phyloP scores from a whole-genome alignment of 30 jellyfish, hydroid and myxozoan species.

The Aurelia coerulea region DNA sequence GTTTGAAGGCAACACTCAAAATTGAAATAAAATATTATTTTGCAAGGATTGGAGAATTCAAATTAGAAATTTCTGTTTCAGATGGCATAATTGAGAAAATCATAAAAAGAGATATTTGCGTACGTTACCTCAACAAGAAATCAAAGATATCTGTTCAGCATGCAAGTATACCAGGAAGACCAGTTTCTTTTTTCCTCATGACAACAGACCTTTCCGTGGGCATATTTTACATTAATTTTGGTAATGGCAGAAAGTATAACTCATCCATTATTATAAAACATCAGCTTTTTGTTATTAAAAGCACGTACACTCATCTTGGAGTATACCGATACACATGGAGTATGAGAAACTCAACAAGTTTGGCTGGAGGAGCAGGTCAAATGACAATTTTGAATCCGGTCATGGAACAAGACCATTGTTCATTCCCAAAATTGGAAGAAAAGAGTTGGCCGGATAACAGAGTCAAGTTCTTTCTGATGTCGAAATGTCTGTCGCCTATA shows the following conservation, averaged over 20 bases:
- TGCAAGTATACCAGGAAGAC: neutral
- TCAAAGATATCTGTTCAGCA: neutral
- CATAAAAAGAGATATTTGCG: neutral
- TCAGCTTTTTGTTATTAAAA: neutral
- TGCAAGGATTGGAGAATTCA: neutral
- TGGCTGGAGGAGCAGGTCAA: constrained; percentile 23
- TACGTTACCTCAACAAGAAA: neutral
- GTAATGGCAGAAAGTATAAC: neutral
- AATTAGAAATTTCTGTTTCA: neutral
- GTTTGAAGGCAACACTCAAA: constrained; percentile 16
- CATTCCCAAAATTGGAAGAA: neutral
- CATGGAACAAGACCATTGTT: neutral
- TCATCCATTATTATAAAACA: too few species aligned
- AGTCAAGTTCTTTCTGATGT: neutral
- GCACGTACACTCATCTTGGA: neutral
- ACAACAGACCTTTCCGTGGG: neutral
- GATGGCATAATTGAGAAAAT: neutral
- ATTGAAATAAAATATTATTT: neutral
- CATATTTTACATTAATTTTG: neutral
- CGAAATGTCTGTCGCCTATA: neutral
- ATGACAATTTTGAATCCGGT: neutral
- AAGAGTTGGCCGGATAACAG: constrained; percentile 7
- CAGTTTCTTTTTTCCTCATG: neutral
- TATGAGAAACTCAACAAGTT: neutral
- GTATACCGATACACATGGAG: constrained; percentile 4